Conservation (phyloP, 2,113 vertebrate genomes). For the Speoplatyrhinus poulsoni region DNA sequence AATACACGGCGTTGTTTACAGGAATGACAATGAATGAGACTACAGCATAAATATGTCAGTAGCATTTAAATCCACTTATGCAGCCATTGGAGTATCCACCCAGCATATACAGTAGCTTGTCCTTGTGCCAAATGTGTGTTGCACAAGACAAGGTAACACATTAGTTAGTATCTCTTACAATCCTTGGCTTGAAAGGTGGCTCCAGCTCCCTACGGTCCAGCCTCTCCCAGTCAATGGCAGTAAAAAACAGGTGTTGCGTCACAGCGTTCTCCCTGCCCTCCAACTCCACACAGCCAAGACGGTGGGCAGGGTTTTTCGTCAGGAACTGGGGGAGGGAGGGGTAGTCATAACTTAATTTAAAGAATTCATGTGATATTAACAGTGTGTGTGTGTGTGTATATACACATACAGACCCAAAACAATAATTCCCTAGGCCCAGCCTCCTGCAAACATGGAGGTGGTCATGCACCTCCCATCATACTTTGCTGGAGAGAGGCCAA, state of each 20-base stretch:
- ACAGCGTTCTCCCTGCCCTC: constrained; percentile 86
- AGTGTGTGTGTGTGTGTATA: too few species aligned
- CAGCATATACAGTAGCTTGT: too few species aligned
- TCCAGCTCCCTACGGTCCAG: constrained; percentile 87
- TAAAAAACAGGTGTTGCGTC: constrained; percentile 86
- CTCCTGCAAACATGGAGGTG: constrained; percentile 20
- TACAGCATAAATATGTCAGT: constrained; percentile 44
- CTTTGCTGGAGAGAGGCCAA: constrained; percentile 6
- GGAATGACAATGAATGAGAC: constrained; percentile 31
- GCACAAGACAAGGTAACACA: constrained; percentile 2
- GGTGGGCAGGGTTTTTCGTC: constrained; percentile 89
- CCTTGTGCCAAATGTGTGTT: too few species aligned
- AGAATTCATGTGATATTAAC: not conserved
- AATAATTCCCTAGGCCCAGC: constrained; percentile 33
- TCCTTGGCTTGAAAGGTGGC: constrained; percentile 93
- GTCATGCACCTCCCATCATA: constrained; percentile 6
- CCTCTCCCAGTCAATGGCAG: constrained; percentile 87
- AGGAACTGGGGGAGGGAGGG: constrained; percentile 80
- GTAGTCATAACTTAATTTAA: not conserved
- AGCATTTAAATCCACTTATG: constrained; percentile 48
- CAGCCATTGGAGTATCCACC: not conserved
- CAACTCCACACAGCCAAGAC: constrained; percentile 84
- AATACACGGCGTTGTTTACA: constrained; percentile 7
- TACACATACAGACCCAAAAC: not conserved
- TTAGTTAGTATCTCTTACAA: constrained; percentile 76